Evolutionary conservation across 2,888 invertebrate genomes (phyloP), one percentile per base, ranked within the genome.

Genomic region (Lycophotia porphyrea): DNA sequence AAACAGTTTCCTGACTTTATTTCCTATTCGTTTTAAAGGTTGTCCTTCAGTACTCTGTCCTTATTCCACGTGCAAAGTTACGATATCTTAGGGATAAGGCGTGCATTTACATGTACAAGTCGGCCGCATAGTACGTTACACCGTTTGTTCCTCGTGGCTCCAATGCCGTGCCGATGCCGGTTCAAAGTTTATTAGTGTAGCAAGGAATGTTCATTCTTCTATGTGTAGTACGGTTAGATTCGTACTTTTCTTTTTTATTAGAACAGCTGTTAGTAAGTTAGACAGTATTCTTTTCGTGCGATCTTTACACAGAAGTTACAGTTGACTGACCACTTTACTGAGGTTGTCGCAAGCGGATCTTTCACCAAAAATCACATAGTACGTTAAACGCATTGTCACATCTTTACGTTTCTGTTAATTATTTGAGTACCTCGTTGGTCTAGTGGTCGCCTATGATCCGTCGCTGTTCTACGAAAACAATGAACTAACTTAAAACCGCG

Each of bases 91-190:
- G 36, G 72, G 65, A 85, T 82, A 85, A 69, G 78, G 78, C 71
- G 68, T 60, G 68, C 75, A 73, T 84, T 85, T 75, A 78, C 75
- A 84, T 85, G 83, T 75, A 71, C 85, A 71, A 44, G 71, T 73
- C 52, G 61, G 52, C 47, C 36, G 67, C 85, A 74, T 75, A 65
- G 31, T 77, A 71, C n/a, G 55, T 63, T 63, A 36, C 44, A 72
- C 73, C n/a, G 72, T 84, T 82, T 78, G 78, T 82, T 75, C 71
- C 68, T 73, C 65, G 78, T 58, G 44, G 70, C 65, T 63, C 52
- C 70, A 73, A 76, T 72, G 15, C 75, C 44, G 60, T 70, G 24
- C 34, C 81, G 66, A 75, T 63, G 55, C 68, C 65, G 49, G 66
- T 72, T 76, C 58, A 72, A 72, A 71, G 49, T 72, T 58, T 34